A percentile compares a stretch with the other conserved stretches of the same genome.
Conservation (phyloP, 2,797 vertebrate species). For the Danionella dracula region DNA sequence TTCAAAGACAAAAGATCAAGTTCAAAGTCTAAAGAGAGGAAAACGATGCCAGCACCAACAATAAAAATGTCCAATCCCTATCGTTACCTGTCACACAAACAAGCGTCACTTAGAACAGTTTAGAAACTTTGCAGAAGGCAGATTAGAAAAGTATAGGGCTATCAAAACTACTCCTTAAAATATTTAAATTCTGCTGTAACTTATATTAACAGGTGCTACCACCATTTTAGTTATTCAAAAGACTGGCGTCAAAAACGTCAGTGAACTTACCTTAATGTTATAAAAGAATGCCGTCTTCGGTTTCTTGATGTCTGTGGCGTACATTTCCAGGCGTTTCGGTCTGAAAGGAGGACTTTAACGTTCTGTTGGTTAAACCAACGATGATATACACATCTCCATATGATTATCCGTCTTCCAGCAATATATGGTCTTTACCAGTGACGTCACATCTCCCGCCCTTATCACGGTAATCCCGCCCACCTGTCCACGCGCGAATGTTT, state of each 20-base stretch:
- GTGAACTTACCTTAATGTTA: conserved; percentile 66
- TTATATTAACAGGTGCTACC: too few species aligned
- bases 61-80: too few species aligned
- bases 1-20: not conserved
- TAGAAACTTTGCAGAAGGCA: too few species aligned
- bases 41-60: not conserved
- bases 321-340: conserved; percentile 51
- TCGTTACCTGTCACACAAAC: too few species aligned
- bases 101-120: too few species aligned
- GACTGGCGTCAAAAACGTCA: too few species aligned
- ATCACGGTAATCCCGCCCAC: conserved; percentile 51
- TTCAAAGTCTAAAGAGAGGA: not conserved
- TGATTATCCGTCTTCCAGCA: conserved; percentile 28
- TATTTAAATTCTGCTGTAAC: too few species aligned
- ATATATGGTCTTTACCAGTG: conserved; percentile 49
- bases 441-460: conserved; percentile 59
- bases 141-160: too few species aligned
- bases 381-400: not conserved
- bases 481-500: conserved; percentile 56
- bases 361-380: not conserved
- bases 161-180: too few species aligned
- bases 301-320: conserved; percentile 47
- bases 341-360: too few species aligned
- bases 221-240: too few species aligned
- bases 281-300: conserved; percentile 29